phyloP scores from a whole-genome alignment of 2,113 vertebrate species.

The Forbesichthys papilliferus region DNA sequence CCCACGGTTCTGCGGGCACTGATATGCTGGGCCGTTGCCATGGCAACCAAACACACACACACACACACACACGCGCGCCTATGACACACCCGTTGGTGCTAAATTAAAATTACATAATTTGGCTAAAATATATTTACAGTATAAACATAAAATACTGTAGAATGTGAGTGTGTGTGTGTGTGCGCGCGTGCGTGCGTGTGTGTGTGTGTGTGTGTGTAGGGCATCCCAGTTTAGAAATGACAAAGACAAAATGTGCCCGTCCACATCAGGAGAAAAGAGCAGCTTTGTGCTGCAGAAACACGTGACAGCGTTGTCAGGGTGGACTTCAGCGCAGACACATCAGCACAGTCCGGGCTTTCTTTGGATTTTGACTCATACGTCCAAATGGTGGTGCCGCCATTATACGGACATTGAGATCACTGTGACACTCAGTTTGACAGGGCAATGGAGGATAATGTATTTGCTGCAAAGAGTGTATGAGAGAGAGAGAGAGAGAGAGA shows the following conservation, averaged over 20 bases:
- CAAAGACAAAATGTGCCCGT: constrained; percentile 33
- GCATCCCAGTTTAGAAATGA: constrained; percentile 19
- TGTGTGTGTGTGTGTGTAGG: background rate
- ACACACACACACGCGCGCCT: constrained; percentile 35
- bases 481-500: constrained; percentile 10
- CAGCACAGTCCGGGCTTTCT: constrained; percentile 42
- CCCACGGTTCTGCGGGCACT: constrained; percentile 72
- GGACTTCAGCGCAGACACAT: constrained; percentile 21
- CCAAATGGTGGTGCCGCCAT: constrained; percentile 35
- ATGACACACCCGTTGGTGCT: constrained; percentile 51
- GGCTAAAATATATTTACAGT: constrained; percentile 65
- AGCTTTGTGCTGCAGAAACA: constrained; percentile 24
- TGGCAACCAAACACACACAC: constrained; percentile 70
- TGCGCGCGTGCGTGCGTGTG: background rate
- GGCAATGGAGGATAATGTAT: constrained; percentile 48
- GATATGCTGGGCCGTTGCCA: constrained; percentile 81
- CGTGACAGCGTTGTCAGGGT: constrained; percentile 46
- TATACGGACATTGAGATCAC: constrained; percentile 27
- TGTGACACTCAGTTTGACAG: constrained; percentile 23
- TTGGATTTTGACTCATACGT: constrained; percentile 39
- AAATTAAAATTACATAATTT: constrained; percentile 78
- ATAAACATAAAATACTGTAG: constrained; percentile 61
- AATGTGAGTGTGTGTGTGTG: constrained; percentile 10
- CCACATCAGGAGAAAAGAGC: constrained; percentile 11
- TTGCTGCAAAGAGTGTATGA: constrained; percentile 24